These are phyloP conservation scores for Spermophilus dauricus DNA, from an alignment of 2,113 vertebrate species.

Conservation along the genomic window DNA sequence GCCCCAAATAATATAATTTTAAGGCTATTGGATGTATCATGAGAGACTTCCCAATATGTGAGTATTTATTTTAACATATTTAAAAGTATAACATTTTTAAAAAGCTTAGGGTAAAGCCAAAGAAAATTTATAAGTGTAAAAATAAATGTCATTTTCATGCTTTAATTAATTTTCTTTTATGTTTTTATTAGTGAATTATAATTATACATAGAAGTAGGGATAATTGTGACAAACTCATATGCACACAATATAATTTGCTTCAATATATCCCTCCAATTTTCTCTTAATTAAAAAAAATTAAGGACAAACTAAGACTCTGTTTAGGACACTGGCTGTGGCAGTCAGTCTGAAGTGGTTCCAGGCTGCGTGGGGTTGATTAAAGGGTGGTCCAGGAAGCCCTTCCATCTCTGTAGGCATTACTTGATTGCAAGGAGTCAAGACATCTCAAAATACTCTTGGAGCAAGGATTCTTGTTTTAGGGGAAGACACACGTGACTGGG, in stretches of 20 bases:
- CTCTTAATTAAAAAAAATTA: not conserved
- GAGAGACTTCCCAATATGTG: not conserved
- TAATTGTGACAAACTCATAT: no score
- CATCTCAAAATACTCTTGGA: not conserved
- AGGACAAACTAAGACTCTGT: not conserved
- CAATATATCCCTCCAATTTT: no score
- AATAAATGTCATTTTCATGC: not conserved
- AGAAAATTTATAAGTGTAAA: not conserved
- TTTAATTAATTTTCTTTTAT: no score
- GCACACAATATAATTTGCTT: no score
- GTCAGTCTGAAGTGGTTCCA: not conserved
- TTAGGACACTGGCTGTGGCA: not conserved
- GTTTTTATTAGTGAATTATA: no score
- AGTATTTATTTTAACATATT: conserved; percentile 7
- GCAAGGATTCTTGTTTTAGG: not conserved
- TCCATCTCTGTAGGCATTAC: not conserved
- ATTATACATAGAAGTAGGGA: no score
- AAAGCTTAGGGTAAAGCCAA: not conserved
- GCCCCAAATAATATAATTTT: not conserved
- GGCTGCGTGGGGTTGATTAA: not conserved
- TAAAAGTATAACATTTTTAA: not conserved
- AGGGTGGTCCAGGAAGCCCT: no score
- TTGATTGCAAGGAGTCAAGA: not conserved
- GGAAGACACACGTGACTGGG: not conserved
- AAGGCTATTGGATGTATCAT: not conserved